A percentile compares a stretch with the other conserved stretches of the same genome.
phyloP scores from a whole-genome alignment of 1,140 invertebrate species.

The Drosophila aff. region DNA sequence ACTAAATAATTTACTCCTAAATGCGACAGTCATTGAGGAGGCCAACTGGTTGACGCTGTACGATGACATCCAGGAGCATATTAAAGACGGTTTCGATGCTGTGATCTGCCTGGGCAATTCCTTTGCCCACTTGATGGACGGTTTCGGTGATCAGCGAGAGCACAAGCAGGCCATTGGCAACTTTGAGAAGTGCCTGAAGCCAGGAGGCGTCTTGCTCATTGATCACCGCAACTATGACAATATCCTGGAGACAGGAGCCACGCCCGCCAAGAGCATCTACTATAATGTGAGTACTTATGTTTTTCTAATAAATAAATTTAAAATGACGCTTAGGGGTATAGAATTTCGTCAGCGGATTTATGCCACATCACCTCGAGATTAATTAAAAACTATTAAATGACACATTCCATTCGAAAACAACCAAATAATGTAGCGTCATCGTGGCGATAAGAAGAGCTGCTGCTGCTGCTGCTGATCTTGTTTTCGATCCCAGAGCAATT shows the following conservation, averaged over 20 bases:
- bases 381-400: conserved; percentile 69
- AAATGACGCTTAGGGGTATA: neutral
- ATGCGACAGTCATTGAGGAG: conserved; percentile 90
- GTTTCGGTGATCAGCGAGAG: conserved; percentile 90
- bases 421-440: conserved; percentile 46
- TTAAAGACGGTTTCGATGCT: conserved; percentile 90
- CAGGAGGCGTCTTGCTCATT: conserved; percentile 93
- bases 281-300: conserved; percentile 90
- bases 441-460: conserved; percentile 36
- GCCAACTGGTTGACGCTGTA: conserved; percentile 92
- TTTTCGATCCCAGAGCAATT: conserved; percentile 18
- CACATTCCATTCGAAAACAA: conserved; percentile 40
- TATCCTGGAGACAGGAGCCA: conserved; percentile 90
- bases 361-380: conserved; percentile 11
- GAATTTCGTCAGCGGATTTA: conserved; percentile 1
- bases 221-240: conserved; percentile 95
- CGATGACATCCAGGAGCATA: conserved; percentile 88
- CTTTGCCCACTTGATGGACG: conserved; percentile 94
- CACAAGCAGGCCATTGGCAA: conserved; percentile 92
- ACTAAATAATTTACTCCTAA: neutral
- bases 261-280: conserved; percentile 93
- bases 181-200: conserved; percentile 92
- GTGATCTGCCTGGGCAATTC: conserved; percentile 95
- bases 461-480: conserved; percentile 19
- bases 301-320: neutral